These are phyloP conservation scores for Cossypha heuglini DNA, from an alignment of 2,797 vertebrate species.

Conservation along the genomic window DNA sequence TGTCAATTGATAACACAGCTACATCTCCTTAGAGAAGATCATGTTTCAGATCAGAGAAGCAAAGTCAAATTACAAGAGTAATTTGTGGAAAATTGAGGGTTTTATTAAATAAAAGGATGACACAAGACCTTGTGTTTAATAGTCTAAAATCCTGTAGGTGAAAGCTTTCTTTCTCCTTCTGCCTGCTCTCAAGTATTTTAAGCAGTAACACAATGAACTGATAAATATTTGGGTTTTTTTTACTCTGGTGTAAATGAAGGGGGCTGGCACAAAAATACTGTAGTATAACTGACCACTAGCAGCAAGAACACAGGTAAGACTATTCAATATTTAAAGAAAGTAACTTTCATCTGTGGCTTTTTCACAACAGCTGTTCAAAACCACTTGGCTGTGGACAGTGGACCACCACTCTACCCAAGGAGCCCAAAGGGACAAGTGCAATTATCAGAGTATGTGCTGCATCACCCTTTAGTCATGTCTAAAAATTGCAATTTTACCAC, in stretches of 20 bases:
- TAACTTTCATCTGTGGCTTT: background rate
- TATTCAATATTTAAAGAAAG: background rate
- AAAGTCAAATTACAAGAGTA: constrained; percentile 77
- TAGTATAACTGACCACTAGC: background rate
- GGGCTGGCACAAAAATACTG: background rate
- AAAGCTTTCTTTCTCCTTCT: background rate
- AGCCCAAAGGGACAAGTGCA: background rate
- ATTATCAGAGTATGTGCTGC: background rate
- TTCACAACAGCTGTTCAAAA: background rate
- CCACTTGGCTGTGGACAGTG: background rate
- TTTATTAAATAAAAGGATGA: constrained; percentile 79
- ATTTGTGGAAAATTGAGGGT: constrained; percentile 76
- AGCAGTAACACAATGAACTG: background rate
- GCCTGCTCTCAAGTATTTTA: background rate
- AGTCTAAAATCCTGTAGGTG: constrained; percentile 68
- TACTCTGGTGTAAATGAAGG: background rate
- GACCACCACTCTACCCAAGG: background rate
- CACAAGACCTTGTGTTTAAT: constrained; percentile 81
- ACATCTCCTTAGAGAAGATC: constrained; percentile 32
- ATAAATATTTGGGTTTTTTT: background rate
- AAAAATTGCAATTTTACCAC: background rate
- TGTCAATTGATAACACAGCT: constrained; percentile 31
- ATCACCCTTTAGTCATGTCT: background rate
- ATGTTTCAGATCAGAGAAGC: constrained; percentile 48
- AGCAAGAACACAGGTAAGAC: background rate